phyloP scores from a whole-genome alignment of 2,797 vertebrate species.

The Neomorphus geoffroyi region DNA sequence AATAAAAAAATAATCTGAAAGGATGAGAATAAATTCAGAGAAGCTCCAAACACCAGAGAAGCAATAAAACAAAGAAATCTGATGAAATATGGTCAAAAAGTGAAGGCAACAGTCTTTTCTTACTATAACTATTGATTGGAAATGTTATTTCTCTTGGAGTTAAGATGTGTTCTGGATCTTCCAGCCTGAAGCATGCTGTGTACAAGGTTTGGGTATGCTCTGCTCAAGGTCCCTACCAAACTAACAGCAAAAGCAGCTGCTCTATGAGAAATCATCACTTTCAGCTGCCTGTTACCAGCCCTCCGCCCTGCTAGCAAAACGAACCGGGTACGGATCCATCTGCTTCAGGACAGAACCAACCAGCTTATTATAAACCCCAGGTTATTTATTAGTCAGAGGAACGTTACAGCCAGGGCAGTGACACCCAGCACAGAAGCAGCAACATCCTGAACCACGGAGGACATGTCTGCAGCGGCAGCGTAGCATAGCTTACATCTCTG shows the following conservation, averaged over 20 bases:
- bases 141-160: background rate
- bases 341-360: background rate
- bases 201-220: background rate
- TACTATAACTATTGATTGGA: background rate
- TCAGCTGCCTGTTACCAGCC: background rate
- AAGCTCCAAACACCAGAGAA: background rate
- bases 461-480: background rate
- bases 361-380: background rate
- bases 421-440: background rate
- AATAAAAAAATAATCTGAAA: background rate
- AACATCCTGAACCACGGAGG: background rate
- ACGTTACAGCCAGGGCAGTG: background rate
- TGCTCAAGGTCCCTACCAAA: background rate
- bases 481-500: background rate
- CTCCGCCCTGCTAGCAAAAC: background rate
- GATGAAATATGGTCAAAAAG: background rate
- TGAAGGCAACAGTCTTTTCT: background rate
- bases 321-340: background rate
- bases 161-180: background rate
- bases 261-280: background rate
- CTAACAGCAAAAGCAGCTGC: background rate
- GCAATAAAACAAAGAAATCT: background rate
- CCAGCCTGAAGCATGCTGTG: rapidly evolving
- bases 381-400: background rate
- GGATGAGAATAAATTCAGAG: background rate